phyloP scores from a whole-genome alignment of 1,140 invertebrate genomes.

The Zaprionus capensis region DNA sequence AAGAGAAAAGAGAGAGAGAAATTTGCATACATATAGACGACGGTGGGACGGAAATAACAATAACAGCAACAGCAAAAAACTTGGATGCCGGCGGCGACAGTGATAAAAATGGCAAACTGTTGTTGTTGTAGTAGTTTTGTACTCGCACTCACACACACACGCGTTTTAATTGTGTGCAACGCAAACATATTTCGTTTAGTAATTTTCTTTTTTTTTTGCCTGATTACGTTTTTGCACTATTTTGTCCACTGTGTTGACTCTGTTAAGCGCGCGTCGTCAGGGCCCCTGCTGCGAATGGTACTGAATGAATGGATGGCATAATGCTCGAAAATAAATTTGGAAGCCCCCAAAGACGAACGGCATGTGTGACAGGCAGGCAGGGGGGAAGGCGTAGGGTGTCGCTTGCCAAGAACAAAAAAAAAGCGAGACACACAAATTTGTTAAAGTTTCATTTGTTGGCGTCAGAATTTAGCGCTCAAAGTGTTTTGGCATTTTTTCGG shows the following conservation, averaged over 20 bases:
- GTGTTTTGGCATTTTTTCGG: conserved; percentile 53
- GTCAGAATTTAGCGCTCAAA: conserved; percentile 45
- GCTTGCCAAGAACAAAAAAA: conserved; percentile 70
- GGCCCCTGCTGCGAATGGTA: conserved; percentile 39
- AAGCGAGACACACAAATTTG: conserved; percentile 54
- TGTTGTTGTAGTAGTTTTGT: conserved; percentile 6
- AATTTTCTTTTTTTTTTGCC: conserved; percentile 25
- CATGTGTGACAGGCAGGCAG: conserved; percentile 6
- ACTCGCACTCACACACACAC: conserved; percentile 9
- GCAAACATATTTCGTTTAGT: conserved; percentile 53
- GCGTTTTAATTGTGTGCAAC: conserved; percentile 4
- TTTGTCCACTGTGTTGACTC: conserved; percentile 16
- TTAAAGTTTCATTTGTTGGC: conserved; percentile 63
- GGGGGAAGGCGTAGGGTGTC: conserved; percentile 31
- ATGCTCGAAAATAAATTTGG: conserved; percentile 81
- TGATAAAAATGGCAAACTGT: conserved; percentile 3
- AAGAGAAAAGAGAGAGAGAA: not conserved
- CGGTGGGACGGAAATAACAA: conserved; percentile 13
- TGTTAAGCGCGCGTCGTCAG: conserved; percentile 66
- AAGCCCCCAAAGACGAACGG: conserved; percentile 24
- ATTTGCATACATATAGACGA: conserved; percentile 13
- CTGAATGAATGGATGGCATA: conserved; percentile 71
- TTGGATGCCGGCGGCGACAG: conserved; percentile 27
- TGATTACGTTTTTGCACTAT: conserved; percentile 32
- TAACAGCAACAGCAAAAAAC: conserved; percentile 11